A percentile compares a stretch with the other conserved stretches of the same genome.
phyloP scores from a whole-genome alignment of 2,113 vertebrate genomes.

The Pterocles gutturalis region DNA sequence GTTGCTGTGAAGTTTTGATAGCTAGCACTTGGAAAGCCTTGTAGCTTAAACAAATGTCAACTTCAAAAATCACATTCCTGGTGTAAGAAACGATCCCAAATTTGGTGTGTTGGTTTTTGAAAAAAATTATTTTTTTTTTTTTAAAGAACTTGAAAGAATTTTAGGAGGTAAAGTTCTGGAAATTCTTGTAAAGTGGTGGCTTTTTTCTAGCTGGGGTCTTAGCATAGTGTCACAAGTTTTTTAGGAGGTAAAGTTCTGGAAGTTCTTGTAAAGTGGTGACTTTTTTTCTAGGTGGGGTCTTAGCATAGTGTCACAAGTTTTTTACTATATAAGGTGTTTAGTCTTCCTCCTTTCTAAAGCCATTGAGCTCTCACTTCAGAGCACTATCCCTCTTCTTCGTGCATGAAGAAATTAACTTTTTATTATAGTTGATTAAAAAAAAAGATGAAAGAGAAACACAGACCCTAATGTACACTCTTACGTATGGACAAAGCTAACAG shows the following conservation, averaged over 20 bases:
- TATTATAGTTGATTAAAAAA: not conserved
- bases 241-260: not conserved
- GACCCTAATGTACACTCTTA: not conserved
- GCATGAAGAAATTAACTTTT: not conserved
- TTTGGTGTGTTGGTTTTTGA: too few relatives aligned
- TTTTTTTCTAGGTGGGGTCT: not conserved
- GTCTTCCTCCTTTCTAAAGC: not conserved
- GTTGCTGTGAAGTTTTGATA: conserved; percentile 67
- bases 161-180: not conserved
- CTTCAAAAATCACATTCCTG: conserved; percentile 12
- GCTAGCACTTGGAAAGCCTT: conserved; percentile 41
- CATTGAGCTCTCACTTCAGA: not conserved
- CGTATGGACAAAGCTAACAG: not conserved
- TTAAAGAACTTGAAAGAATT: not conserved
- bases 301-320: not conserved
- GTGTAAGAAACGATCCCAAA: not conserved
- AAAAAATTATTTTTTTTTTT: not conserved
- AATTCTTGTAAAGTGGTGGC: not conserved
- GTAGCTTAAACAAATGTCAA: conserved; percentile 20
- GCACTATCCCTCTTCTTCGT: not conserved
- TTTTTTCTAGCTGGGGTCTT: not conserved
- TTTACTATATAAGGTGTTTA: not conserved
- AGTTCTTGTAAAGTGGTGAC: not conserved
- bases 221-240: not conserved
- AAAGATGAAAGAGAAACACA: not conserved